Percentiles rank a stretch among this genome's conserved stretches.
Conservation (phyloP, 1,140 invertebrate genomes). For the Conus betulinus region DNA sequence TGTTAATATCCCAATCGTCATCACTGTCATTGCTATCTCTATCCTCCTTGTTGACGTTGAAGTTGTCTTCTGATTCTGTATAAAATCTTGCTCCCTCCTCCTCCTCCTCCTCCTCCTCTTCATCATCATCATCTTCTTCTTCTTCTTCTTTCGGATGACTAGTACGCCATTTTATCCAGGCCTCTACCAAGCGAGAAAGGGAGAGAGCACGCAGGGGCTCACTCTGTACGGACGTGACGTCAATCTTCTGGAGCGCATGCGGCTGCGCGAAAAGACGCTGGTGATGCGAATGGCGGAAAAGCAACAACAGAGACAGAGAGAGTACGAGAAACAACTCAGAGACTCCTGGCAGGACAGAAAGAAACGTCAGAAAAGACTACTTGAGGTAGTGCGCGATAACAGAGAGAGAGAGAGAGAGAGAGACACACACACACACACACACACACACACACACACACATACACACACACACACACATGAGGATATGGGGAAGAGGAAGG, state of each 20-base stretch:
- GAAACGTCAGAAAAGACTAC: constrained; percentile 21
- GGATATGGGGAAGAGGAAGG: neutral
- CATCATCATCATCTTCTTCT: too few species aligned
- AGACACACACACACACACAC: neutral
- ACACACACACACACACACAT: too few species aligned
- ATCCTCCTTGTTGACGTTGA: too few species aligned
- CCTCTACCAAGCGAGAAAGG: neutral
- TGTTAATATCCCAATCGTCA: too few species aligned
- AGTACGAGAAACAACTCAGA: neutral
- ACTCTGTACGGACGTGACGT: constrained; percentile 24
- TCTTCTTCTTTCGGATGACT: too few species aligned
- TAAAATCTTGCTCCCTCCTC: too few species aligned
- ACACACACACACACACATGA: neutral
- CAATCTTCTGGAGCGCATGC: constrained; percentile 27
- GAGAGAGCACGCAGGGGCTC: neutral
- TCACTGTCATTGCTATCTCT: too few species aligned
- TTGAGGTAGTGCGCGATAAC: neutral
- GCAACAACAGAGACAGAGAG: neutral
- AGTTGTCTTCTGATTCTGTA: too few species aligned
- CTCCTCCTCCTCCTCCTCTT: too few species aligned
- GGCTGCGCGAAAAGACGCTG: constrained; percentile 21
- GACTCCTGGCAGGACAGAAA: constrained; percentile 31
- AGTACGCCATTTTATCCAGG: too few species aligned
- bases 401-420: neutral
- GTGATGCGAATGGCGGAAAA: constrained; percentile 22